These are phyloP conservation scores for Caretta caretta DNA, from an alignment of 2,113 vertebrate genomes.

Conservation along the genomic window DNA sequence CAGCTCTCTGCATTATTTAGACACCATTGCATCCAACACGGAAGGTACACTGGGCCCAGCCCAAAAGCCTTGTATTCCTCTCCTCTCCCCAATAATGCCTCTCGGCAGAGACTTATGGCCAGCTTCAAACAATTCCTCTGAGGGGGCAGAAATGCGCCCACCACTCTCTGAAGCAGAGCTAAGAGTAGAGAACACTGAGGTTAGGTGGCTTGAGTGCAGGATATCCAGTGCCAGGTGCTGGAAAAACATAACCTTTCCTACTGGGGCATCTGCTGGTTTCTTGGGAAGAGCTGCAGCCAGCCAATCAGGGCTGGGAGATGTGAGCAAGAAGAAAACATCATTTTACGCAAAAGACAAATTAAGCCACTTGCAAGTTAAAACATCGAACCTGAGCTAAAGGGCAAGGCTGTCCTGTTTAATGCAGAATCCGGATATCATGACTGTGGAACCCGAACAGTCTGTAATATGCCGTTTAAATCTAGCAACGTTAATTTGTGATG, in stretches of 20 bases:
- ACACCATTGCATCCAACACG: background rate
- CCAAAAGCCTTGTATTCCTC: fast-evolving
- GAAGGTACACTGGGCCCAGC: background rate
- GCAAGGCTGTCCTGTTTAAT: background rate
- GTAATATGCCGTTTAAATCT: background rate
- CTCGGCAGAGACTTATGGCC: slow-evolving; percentile 12
- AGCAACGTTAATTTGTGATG: background rate
- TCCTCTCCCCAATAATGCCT: background rate
- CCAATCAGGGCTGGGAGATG: background rate
- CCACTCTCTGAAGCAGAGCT: background rate
- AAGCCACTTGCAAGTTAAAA: background rate
- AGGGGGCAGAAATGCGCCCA: background rate
- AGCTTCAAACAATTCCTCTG: slow-evolving; percentile 37
- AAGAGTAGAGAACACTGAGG: background rate
- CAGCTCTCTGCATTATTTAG: background rate
- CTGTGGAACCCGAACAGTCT: background rate
- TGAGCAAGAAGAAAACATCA: no score
- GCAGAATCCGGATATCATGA: background rate
- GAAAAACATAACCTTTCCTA: no score
- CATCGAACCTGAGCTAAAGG: background rate
- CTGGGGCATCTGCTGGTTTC: background rate
- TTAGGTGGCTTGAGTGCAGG: fast-evolving
- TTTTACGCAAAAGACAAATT: no score
- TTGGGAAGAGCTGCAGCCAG: background rate
- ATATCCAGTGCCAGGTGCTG: background rate